Base-by-base conservation (phyloP, 2,888 invertebrate species). In the Tyria jacobaeae region DNA sequence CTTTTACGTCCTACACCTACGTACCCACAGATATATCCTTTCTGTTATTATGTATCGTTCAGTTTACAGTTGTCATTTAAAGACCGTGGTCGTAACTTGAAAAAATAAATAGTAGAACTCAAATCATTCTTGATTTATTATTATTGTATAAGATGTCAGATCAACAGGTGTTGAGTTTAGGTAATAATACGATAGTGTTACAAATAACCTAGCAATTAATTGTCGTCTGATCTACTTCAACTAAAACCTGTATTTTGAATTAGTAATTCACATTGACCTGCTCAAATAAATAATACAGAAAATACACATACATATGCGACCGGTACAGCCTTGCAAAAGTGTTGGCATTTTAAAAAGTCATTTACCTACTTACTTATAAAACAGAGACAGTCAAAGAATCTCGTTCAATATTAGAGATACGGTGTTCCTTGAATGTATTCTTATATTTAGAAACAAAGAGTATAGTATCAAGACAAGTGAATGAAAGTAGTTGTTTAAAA, bases 361-460 rank as follows among this genome's bases (percentile, higher is more conserved):
- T 35, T 51, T 51, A 51, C 24, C 35, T 51, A 51, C 21, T 51
- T 51, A 51, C 21, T 51, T 51, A 51, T 51, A 51, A 51, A 51
- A 35, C 24, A 24, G 21, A 35, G 35, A 15, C 51, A 35, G 1
- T 21, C 35, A 15, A 35, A 14, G 34, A 21, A 35, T 35, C 24
- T 14, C 24, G 24, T 35, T 51, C 14, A 51, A 51, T 51, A 51
- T 51, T 35, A 35, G 35, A 14, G 14, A 24, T 9, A 51, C 51
- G 9, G 51, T 51, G 51, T 4, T 24, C 35, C 35, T 51, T 51
- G 15, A 51, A 51, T 35, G 51, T 35, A 35, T 24, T 34, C 9
- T 27, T 37, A 10, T 27, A 14, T 44, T 44, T 44, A 12, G 12
- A 1, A 21, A 3, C 12, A 21, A 12, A 44, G 10, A 21, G 12